These are phyloP conservation scores for Rhysida immarginata DNA, from an alignment of 1,140 invertebrate species.

Conservation along the genomic window DNA sequence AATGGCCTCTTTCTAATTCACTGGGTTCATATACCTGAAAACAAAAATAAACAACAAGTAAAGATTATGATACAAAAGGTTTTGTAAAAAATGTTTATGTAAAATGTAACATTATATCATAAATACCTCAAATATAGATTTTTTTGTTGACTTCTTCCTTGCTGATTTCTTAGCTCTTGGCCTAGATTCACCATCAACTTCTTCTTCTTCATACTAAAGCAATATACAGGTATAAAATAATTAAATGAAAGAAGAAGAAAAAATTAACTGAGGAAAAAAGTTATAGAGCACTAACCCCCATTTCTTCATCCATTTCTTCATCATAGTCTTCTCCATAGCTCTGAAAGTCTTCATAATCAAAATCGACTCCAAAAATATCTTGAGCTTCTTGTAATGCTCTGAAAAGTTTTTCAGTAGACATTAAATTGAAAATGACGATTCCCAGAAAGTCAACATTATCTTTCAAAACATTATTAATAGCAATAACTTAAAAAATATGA, in stretches of 20 bases:
- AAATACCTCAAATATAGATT: slow-evolving; percentile 52
- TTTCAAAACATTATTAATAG: too few species aligned
- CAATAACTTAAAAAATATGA: too few species aligned
- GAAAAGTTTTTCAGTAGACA: slow-evolving; percentile 17
- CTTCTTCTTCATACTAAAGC: slow-evolving; percentile 33
- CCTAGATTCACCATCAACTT: slow-evolving; percentile 31
- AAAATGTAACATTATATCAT: not conserved
- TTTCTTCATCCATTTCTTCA: slow-evolving; percentile 60
- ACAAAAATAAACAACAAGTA: slow-evolving; percentile 4
- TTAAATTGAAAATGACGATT: not conserved
- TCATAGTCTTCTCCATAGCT: slow-evolving; percentile 76
- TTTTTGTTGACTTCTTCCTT: slow-evolving; percentile 61
- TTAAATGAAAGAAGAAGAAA: not conserved
- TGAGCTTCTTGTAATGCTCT: slow-evolving; percentile 92
- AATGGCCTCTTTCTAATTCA: slow-evolving; percentile 88
- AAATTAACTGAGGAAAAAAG: not conserved
- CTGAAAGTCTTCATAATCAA: slow-evolving; percentile 91
- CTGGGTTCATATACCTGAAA: slow-evolving; percentile 93
- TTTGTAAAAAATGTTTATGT: not conserved
- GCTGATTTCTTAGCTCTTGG: slow-evolving; percentile 48
- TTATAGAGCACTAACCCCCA: slow-evolving; percentile 33
- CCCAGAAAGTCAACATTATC: too few species aligned
- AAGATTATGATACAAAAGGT: not conserved
- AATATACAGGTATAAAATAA: slow-evolving; percentile 12
- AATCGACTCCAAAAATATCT: slow-evolving; percentile 98